Evolutionary conservation across 2,888 invertebrate genomes (phyloP), one percentile per base, ranked within the genome.

Genomic region (Andricus curvator): DNA sequence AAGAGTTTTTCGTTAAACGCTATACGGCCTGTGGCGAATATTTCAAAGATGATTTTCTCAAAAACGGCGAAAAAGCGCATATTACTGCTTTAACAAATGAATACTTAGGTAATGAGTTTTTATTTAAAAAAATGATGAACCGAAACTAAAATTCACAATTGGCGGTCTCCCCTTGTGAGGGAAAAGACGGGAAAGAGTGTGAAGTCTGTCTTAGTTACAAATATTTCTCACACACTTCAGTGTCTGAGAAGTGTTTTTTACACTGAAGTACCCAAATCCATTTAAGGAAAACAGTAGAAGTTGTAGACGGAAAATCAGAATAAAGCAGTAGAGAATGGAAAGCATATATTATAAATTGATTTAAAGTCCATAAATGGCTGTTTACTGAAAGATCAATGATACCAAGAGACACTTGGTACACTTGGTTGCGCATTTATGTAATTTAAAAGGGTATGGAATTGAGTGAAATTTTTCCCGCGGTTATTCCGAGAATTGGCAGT

Each of bases 351-450:
- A 70, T 70, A 51, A 48, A 48, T 25, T 74, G 13, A 74, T 56
- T 70, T 33, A 29, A 74, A 33, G n/a, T 56, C 74, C 74, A 33
- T 74, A 74, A 74, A 74, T 74, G 56, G 56, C 33, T 13, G 29
- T 20, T 74, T 51, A 70, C 29, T 74, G 74, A 74, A 74, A 74
- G 74, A 56, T 74, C 33, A 74, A 74, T 74, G 56, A 74, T 56
- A 74, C 56, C 17, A 56, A 33, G 33, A 20, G 70, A 70, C 70
- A 74, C 33, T 56, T 74, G 70, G 29, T 51, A 33, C 70, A 74
- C n/a, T 33, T 74, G 33, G 29, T 51, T 70, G 70, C 51, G 51
- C 29, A 20, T 51, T 70, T 70, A 51, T 70, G n/a, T 70, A 70
- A 70, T 51, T 56, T 56, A 68, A 48, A 44, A 37, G 56, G 20